phyloP scores from a whole-genome alignment of 2,888 invertebrate species.

The Lissocephala sabroskyi region DNA sequence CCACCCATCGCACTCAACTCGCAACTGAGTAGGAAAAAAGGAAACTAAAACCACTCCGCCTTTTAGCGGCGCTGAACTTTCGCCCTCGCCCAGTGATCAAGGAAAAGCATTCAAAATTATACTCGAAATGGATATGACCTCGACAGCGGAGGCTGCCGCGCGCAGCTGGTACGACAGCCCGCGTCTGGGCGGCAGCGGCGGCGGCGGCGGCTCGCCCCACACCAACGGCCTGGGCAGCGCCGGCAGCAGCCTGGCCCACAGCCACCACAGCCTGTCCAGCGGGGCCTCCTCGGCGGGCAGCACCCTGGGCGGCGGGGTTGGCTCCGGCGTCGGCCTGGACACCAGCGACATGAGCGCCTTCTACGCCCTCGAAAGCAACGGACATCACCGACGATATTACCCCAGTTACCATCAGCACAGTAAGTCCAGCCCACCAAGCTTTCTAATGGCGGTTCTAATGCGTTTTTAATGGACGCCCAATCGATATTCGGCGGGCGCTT shows the following conservation, averaged over 20 bases:
- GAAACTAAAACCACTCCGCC: constrained; percentile 3
- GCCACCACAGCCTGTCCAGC: constrained; percentile 68
- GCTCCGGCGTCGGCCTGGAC: constrained; percentile 67
- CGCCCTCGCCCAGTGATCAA: constrained; percentile 44
- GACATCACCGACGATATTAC: constrained; percentile 73
- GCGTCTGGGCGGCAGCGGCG: constrained; percentile 68
- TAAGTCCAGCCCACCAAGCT: constrained; percentile 47
- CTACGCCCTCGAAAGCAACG: constrained; percentile 72
- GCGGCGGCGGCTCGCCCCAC: constrained; percentile 71
- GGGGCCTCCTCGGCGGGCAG: constrained; percentile 68
- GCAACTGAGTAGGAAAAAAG: neutral
- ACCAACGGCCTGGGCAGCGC: constrained; percentile 67
- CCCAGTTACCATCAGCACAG: constrained; percentile 72
- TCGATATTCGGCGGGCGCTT: neutral
- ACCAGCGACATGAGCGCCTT: constrained; percentile 73
- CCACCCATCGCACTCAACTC: neutral
- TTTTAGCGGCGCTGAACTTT: constrained; percentile 31
- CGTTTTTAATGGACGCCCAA: constrained; percentile 66
- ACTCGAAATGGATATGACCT: constrained; percentile 74
- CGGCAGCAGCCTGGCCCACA: constrained; percentile 62
- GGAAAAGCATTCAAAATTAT: constrained; percentile 71
- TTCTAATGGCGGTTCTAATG: constrained; percentile 66
- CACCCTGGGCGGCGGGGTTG: constrained; percentile 56
- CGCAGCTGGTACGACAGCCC: constrained; percentile 74
- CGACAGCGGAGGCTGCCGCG: constrained; percentile 73